These are phyloP conservation scores for Anthoptus insignis DNA, from an alignment of 2,888 invertebrate species.

Conservation along the genomic window DNA sequence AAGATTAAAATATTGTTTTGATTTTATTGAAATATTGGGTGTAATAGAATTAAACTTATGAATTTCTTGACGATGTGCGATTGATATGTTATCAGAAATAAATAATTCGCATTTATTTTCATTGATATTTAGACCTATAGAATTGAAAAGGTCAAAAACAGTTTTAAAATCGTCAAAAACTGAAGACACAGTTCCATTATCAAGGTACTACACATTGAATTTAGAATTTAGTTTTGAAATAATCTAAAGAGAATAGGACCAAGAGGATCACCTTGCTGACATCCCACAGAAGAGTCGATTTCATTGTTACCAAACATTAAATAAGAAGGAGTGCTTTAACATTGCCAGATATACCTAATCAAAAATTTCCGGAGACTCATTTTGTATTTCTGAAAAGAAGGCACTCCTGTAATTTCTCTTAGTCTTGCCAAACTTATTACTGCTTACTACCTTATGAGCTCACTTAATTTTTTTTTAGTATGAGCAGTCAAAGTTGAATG, in stretches of 20 bases:
- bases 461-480: too few species aligned
- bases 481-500: too few species aligned
- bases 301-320: not conserved
- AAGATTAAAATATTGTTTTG: too few species aligned
- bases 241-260: not conserved
- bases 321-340: not conserved
- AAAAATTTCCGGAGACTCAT: not conserved
- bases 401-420: too few species aligned
- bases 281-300: not conserved
- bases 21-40: too few species aligned
- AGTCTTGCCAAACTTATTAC: too few species aligned
- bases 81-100: too few species aligned
- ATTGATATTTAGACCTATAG: not conserved
- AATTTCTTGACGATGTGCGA: too few species aligned
- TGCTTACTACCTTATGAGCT: too few species aligned
- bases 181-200: not conserved
- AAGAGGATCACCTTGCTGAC: conserved; percentile 11
- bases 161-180: not conserved
- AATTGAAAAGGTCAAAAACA: not conserved
- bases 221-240: not conserved
- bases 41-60: too few species aligned
- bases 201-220: conserved; percentile 5
- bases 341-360: not conserved
- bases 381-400: too few species aligned
- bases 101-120: not conserved